Conservation (phyloP, 2,113 vertebrate genomes). For the Budorcas taxicolor region DNA sequence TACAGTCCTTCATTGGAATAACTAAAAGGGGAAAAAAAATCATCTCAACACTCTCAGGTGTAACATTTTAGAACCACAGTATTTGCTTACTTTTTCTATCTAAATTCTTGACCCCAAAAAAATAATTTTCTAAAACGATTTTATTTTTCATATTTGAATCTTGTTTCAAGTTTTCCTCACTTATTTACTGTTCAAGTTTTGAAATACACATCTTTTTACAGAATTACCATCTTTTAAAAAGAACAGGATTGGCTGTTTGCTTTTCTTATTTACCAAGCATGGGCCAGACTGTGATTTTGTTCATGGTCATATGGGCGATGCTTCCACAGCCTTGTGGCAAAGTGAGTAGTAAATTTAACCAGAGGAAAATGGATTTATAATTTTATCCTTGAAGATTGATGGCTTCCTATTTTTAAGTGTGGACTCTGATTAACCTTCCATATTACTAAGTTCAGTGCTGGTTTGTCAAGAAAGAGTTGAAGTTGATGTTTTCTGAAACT, state of each 20-base stretch:
- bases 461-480: conserved; percentile 24
- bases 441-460: background rate
- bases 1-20: background rate
- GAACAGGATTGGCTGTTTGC: conserved; percentile 16
- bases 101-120: background rate
- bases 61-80: background rate
- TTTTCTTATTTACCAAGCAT: conserved; percentile 37
- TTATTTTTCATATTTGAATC: background rate
- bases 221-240: conserved; percentile 35
- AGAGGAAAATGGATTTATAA: background rate
- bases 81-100: background rate
- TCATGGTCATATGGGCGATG: background rate
- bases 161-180: conserved; percentile 19
- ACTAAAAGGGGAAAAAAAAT: background rate
- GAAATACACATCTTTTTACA: conserved; percentile 25
- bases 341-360: background rate
- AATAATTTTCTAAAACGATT: background rate
- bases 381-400: conserved; percentile 8
- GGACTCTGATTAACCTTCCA: background rate
- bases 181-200: conserved; percentile 35
- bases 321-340: conserved; percentile 19
- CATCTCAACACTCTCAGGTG: background rate
- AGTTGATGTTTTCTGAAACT: conserved; percentile 1
- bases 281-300: background rate
- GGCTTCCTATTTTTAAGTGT: conserved; percentile 19